Conservation (phyloP, 1,140 invertebrate species). For the Vollenhovia emeryi region DNA sequence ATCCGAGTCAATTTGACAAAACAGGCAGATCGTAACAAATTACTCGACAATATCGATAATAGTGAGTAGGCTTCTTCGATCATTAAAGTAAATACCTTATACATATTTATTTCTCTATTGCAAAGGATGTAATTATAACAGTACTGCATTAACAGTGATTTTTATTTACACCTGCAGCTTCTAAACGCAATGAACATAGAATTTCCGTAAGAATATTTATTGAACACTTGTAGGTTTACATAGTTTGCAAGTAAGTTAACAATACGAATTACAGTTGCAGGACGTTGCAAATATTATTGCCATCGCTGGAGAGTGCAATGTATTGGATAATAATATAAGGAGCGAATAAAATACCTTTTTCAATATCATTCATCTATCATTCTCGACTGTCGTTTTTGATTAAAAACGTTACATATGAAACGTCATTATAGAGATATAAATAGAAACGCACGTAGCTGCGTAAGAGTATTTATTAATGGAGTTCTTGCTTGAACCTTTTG, state of each 20-base stretch:
- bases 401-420: not conserved
- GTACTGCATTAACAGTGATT: slow-evolving; percentile 61
- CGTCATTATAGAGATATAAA: not conserved
- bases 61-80: slow-evolving; percentile 60
- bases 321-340: slow-evolving; percentile 58
- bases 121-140: slow-evolving; percentile 53
- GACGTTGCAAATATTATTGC: slow-evolving; percentile 68
- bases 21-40: slow-evolving; percentile 3
- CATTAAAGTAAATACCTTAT: slow-evolving; percentile 60
- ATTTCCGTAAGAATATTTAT: slow-evolving; percentile 57
- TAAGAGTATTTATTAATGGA: not conserved
- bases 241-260: slow-evolving; percentile 50
- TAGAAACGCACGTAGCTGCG: not conserved
- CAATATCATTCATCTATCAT: slow-evolving; percentile 42
- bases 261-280: slow-evolving; percentile 60
- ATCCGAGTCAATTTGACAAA: slow-evolving; percentile 41
- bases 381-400: not conserved
- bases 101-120: slow-evolving; percentile 64
- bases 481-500: not conserved
- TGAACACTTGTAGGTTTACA: slow-evolving; percentile 65
- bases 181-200: slow-evolving; percentile 58
- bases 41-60: slow-evolving; percentile 39
- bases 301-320: slow-evolving; percentile 65
- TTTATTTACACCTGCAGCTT: slow-evolving; percentile 60
- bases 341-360: slow-evolving; percentile 73